A percentile compares a stretch with the other conserved stretches of the same genome.
Conservation (phyloP, 2,797 vertebrate species). For the Allobates femoralis region DNA sequence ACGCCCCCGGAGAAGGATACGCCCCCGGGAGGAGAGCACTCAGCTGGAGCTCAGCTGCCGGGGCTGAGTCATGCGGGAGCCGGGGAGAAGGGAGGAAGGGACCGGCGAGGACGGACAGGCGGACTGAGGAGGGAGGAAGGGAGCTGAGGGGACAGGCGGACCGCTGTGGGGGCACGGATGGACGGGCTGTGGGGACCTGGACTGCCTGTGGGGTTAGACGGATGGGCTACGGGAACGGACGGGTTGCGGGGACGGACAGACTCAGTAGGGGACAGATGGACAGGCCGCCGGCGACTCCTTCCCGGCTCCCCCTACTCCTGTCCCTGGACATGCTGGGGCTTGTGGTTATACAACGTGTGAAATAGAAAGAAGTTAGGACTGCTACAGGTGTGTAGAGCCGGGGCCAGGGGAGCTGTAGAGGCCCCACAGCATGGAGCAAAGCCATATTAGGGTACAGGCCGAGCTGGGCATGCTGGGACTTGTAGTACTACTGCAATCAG, state of each 20-base stretch:
- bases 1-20: slow-evolving; percentile 64
- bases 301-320: too few relatives aligned
- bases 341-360: not conserved
- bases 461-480: not conserved
- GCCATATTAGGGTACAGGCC: too few relatives aligned
- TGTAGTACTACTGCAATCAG: not conserved
- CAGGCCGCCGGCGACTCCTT: too few relatives aligned
- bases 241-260: too few relatives aligned
- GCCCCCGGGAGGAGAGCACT: slow-evolving; percentile 64
- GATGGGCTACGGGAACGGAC: too few relatives aligned
- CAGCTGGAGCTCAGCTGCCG: slow-evolving; percentile 52
- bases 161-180: not conserved
- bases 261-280: too few relatives aligned
- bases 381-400: too few relatives aligned
- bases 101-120: not conserved
- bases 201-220: too few relatives aligned
- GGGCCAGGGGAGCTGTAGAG: too few relatives aligned
- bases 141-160: not conserved
- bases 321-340: not conserved
- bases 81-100: not conserved
- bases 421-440: too few relatives aligned
- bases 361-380: too few relatives aligned
- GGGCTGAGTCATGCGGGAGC: slow-evolving; percentile 23
- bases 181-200: too few relatives aligned
- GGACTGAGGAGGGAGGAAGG: not conserved